Percentiles rank a stretch among this genome's conserved stretches.
phyloP scores from a whole-genome alignment of 2,888 invertebrate genomes.

The Adelognathus sp. region DNA sequence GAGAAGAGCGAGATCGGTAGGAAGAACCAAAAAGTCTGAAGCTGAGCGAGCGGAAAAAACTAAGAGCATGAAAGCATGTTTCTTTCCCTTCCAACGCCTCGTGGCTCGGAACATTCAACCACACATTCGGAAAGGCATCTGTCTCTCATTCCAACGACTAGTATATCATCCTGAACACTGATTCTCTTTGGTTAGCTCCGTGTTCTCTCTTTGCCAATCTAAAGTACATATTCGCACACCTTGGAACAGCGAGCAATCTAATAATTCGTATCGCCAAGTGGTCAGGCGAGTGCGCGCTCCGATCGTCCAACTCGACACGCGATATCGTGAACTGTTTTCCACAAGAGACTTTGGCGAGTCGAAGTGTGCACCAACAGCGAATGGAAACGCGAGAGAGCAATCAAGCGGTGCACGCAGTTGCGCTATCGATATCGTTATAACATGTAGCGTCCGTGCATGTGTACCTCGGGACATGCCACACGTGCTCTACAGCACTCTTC shows the following conservation, averaged over 20 bases:
- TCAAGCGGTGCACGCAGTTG: slow-evolving; percentile 53
- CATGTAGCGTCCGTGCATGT: slow-evolving; percentile 31
- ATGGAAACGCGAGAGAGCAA: slow-evolving; percentile 50
- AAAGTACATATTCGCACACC: slow-evolving; percentile 4
- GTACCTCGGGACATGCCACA: slow-evolving; percentile 23
- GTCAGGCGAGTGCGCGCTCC: slow-evolving; percentile 21
- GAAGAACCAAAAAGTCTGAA: slow-evolving; percentile 36
- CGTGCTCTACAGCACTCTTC: slow-evolving; percentile 22
- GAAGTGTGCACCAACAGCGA: slow-evolving; percentile 1
- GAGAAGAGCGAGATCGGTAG: not conserved
- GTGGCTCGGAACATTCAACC: slow-evolving; percentile 14
- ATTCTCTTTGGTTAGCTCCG: slow-evolving; percentile 6
- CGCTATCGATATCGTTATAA: slow-evolving; percentile 54
- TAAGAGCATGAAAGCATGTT: slow-evolving; percentile 45
- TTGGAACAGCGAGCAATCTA: slow-evolving; percentile 33
- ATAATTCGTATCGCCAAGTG: slow-evolving; percentile 51
- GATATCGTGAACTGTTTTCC: slow-evolving; percentile 58
- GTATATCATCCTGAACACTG: slow-evolving; percentile 16
- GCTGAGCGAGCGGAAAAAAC: slow-evolving; percentile 3
- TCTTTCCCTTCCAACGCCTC: not conserved
- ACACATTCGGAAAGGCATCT: not conserved
- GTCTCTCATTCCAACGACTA: slow-evolving; percentile 1
- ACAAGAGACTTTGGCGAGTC: slow-evolving; percentile 9
- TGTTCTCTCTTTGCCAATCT: slow-evolving; percentile 32
- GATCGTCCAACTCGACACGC: slow-evolving; percentile 49